These are phyloP conservation scores for Brienomyrus brachyistius DNA, from an alignment of 2,113 vertebrate genomes.

Conservation along the genomic window DNA sequence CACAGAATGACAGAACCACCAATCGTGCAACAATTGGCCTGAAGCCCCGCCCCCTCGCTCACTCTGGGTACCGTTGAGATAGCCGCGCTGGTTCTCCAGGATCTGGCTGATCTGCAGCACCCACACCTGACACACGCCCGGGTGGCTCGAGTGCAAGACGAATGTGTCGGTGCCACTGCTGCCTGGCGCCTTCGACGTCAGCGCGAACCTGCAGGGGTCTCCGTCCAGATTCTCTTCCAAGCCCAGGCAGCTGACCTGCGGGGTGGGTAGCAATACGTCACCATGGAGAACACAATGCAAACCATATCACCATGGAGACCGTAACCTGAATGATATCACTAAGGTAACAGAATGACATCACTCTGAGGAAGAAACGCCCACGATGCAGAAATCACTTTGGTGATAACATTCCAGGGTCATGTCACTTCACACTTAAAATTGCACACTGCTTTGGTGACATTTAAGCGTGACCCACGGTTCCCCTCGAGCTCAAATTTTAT, in stretches of 20 bases:
- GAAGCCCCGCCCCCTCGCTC: neutral
- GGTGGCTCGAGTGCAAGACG: slow-evolving; percentile 82
- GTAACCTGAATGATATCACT: neutral
- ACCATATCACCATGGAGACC: neutral
- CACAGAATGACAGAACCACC: neutral
- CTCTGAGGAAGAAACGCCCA: neutral
- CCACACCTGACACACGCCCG: slow-evolving; percentile 88
- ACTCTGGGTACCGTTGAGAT: slow-evolving; percentile 79
- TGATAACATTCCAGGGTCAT: neutral
- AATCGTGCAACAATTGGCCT: neutral
- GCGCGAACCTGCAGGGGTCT: slow-evolving; percentile 88
- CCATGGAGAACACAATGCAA: neutral
- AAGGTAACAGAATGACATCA: neutral
- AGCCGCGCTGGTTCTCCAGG: slow-evolving; percentile 92
- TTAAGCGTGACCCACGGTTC: neutral
- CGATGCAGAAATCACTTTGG: neutral
- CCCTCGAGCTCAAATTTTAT: neutral
- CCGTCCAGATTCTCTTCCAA: slow-evolving; percentile 87
- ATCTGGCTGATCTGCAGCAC: slow-evolving; percentile 95
- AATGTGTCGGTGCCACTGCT: slow-evolving; percentile 70
- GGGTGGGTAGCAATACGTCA: neutral
- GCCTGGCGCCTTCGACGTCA: slow-evolving; percentile 78
- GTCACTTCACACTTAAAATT: neutral
- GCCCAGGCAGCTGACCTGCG: slow-evolving; percentile 85
- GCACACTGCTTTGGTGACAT: neutral